Percentiles rank a stretch among this genome's conserved stretches.
Conservation (phyloP, 1,140 invertebrate species). For the Leptopilina clavipes region DNA sequence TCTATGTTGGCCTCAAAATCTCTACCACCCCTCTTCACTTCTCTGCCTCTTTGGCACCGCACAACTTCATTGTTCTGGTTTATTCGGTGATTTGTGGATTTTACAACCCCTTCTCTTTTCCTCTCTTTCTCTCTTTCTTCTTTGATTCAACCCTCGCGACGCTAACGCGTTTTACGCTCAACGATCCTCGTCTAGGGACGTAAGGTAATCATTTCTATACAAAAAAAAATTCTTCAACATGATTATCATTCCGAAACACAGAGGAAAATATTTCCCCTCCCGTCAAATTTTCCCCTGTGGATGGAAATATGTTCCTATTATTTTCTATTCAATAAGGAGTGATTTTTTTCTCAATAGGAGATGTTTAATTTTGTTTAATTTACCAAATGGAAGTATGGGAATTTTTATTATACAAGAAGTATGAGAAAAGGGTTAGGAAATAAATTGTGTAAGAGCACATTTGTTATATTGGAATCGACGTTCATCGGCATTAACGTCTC, state of each 20-base stretch:
- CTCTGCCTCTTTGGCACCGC: constrained; percentile 52
- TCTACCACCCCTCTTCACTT: neutral
- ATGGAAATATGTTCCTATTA: no score
- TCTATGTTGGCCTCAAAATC: constrained; percentile 42
- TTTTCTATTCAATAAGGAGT: no score
- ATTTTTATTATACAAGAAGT: no score
- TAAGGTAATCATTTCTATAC: constrained; percentile 40
- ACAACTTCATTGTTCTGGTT: constrained; percentile 73
- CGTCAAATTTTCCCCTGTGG: no score
- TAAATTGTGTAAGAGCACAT: constrained; percentile 57
- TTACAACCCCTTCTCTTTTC: constrained; percentile 58
- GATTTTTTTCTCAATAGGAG: no score
- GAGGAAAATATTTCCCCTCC: no score
- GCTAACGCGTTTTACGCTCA: constrained; percentile 38
- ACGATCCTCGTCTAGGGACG: constrained; percentile 15
- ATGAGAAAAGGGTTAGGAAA: constrained; percentile 45
- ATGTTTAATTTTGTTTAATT: no score
- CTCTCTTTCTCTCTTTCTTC: constrained; percentile 38
- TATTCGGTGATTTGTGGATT: constrained; percentile 75
- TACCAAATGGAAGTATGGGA: no score
- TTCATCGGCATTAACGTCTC: constrained; percentile 67
- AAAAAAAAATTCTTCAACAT: neutral
- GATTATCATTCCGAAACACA: no score
- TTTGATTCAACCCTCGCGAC: constrained; percentile 29
- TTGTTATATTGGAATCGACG: constrained; percentile 64